Percentiles rank a stretch among this genome's conserved stretches.
Evolutionary conservation across 2,888 invertebrate genomes (phyloP).

Genomic region (Phymatocera aterrima): DNA sequence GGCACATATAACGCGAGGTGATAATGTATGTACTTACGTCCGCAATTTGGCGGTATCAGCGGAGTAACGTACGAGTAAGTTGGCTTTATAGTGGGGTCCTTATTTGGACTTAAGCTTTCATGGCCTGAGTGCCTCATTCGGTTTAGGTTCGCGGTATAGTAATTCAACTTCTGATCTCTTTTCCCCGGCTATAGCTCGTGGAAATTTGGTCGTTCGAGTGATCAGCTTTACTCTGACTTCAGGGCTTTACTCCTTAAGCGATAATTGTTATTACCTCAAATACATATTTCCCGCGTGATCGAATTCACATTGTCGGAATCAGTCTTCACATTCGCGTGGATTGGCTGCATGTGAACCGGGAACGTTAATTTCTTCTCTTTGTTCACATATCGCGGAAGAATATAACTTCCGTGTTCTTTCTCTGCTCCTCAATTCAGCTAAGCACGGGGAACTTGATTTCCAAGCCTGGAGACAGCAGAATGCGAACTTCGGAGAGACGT

Average conservation of each 20-base stretch:
- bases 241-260: background rate
- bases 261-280: background rate
- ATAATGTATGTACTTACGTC: constrained; percentile 30
- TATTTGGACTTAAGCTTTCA: constrained; percentile 30
- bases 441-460: too few species aligned
- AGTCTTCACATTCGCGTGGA: too few species aligned
- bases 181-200: background rate
- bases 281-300: too few species aligned
- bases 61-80: constrained; percentile 16
- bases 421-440: too few species aligned
- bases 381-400: too few species aligned
- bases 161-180: constrained; percentile 2
- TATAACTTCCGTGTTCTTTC: too few species aligned
- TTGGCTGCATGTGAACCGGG: too few species aligned
- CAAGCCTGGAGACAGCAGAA: too few species aligned
- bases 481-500: too few species aligned
- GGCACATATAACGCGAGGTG: constrained; percentile 1
- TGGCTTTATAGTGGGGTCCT: constrained; percentile 21
- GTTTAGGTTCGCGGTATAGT: constrained; percentile 19
- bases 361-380: too few species aligned
- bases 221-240: background rate
- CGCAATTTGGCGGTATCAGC: constrained; percentile 33
- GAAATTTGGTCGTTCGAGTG: background rate
- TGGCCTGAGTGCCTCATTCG: constrained; percentile 32
- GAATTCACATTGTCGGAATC: too few species aligned